These are phyloP conservation scores for Aspidapion aeneum DNA, from an alignment of 2,888 invertebrate species.

Conservation along the genomic window DNA sequence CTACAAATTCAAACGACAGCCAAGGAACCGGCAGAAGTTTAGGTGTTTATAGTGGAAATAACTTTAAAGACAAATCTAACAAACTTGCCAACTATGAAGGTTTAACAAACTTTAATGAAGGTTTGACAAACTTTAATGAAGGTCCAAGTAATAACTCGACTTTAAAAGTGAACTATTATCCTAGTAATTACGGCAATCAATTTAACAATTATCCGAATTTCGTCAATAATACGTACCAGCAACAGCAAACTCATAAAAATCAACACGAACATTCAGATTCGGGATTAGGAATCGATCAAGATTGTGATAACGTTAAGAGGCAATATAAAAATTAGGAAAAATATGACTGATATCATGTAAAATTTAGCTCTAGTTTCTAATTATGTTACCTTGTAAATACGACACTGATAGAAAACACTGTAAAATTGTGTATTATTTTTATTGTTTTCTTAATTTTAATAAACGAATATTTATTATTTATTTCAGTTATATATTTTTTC, in stretches of 20 bases:
- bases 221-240: conserved; percentile 9
- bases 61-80: neutral
- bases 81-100: conserved; percentile 30
- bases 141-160: conserved; percentile 27
- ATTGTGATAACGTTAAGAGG: conserved; percentile 54
- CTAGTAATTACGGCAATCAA: conserved; percentile 23
- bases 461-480: too few species aligned
- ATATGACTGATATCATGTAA: neutral
- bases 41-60: neutral
- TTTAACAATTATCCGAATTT: conserved; percentile 25
- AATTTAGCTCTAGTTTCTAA: neutral
- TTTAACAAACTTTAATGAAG: conserved; percentile 33
- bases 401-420: conserved; percentile 2
- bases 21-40: neutral
- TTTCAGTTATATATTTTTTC: too few species aligned
- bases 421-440: neutral
- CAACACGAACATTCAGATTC: conserved; percentile 75
- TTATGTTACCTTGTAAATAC: neutral
- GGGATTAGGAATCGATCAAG: conserved; percentile 72
- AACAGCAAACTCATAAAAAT: conserved; percentile 40
- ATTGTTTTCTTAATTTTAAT: conserved; percentile 4
- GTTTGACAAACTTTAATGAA: conserved; percentile 33
- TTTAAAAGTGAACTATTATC: conserved; percentile 28
- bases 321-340: conserved; percentile 10
- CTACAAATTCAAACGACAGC: conserved; percentile 23